phyloP scores from a whole-genome alignment of 2,888 invertebrate genomes.

The Ophion ellenae region DNA sequence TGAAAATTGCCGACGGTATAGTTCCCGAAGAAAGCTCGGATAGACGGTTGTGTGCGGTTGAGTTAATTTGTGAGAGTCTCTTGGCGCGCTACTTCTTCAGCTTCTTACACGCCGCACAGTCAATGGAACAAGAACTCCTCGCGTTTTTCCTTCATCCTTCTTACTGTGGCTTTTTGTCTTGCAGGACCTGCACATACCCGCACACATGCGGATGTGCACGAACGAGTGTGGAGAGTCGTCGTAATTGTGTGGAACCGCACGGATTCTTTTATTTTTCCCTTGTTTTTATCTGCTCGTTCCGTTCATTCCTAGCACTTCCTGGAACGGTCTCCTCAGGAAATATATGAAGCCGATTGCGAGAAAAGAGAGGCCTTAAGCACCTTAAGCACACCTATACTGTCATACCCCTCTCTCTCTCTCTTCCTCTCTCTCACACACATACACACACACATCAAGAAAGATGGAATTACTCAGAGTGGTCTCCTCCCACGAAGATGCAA shows the following conservation, averaged over 20 bases:
- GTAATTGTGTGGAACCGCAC: slow-evolving; percentile 29
- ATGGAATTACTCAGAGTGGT: slow-evolving; percentile 73
- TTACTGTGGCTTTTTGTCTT: slow-evolving; percentile 40
- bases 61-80: slow-evolving; percentile 80
- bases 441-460: background rate
- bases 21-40: slow-evolving; percentile 75
- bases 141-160: slow-evolving; percentile 38
- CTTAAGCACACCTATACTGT: slow-evolving; percentile 59
- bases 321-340: slow-evolving; percentile 73
- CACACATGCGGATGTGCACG: background rate
- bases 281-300: slow-evolving; percentile 64
- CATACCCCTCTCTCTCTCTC: slow-evolving; percentile 58
- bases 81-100: slow-evolving; percentile 27
- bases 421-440: slow-evolving; percentile 49
- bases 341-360: slow-evolving; percentile 75
- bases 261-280: slow-evolving; percentile 59
- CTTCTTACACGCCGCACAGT: slow-evolving; percentile 49
- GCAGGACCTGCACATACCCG: background rate
- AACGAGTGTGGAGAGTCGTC: background rate
- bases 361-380: slow-evolving; percentile 68
- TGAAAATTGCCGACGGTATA: slow-evolving; percentile 80
- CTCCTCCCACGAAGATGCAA: slow-evolving; percentile 69
- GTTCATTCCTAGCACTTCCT: slow-evolving; percentile 60
- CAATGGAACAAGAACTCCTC: slow-evolving; percentile 49
- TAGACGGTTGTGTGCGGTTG: slow-evolving; percentile 66